These are phyloP conservation scores for Nipponia nippon DNA, from an alignment of 2,113 vertebrate genomes.

Conservation along the genomic window DNA sequence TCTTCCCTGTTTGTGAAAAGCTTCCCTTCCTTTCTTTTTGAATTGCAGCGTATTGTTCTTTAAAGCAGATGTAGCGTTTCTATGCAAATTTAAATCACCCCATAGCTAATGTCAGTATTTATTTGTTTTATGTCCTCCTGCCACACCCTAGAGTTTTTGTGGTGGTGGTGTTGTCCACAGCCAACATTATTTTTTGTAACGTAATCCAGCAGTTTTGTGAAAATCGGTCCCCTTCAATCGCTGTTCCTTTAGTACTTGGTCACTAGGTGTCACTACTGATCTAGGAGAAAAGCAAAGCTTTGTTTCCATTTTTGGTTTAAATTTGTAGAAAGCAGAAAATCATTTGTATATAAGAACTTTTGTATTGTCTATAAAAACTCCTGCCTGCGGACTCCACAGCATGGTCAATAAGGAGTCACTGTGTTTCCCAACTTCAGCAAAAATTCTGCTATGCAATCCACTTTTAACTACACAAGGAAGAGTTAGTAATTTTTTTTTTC, in stretches of 20 bases:
- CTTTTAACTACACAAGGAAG: background rate
- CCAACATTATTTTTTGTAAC: background rate
- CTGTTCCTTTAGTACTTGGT: background rate
- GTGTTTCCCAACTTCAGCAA: background rate
- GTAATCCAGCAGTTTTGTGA: background rate
- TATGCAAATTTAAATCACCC: background rate
- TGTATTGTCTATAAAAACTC: background rate
- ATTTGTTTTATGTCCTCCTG: background rate
- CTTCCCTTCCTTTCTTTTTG: background rate
- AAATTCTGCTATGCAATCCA: background rate
- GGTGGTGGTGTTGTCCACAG: background rate
- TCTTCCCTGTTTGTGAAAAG: background rate
- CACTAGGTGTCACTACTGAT: slow-evolving; percentile 72
- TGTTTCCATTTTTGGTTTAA: background rate
- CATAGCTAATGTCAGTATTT: background rate
- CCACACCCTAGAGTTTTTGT: background rate
- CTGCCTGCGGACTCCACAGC: background rate
- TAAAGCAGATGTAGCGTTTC: background rate
- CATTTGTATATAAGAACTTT: background rate
- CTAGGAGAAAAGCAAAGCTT: slow-evolving; percentile 25
- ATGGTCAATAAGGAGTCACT: background rate
- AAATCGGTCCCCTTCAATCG: background rate
- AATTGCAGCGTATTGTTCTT: background rate
- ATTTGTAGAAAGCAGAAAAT: background rate
- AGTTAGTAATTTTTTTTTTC: background rate